Percentiles rank a stretch among this genome's conserved stretches.
These are phyloP conservation scores for Meteorus sp. DNA, from an alignment of 1,140 invertebrate genomes.

Conservation along the genomic window DNA sequence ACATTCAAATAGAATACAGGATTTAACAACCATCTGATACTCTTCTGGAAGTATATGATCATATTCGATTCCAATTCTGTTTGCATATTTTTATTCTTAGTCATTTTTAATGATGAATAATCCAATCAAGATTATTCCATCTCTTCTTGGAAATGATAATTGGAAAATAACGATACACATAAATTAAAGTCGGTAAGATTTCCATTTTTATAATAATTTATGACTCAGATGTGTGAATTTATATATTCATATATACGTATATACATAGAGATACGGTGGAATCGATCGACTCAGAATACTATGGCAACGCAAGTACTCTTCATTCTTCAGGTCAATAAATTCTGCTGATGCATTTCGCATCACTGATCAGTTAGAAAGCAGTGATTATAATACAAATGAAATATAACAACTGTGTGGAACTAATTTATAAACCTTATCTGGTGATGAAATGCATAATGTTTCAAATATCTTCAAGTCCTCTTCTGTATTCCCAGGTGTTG, in stretches of 20 bases:
- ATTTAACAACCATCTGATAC: neutral
- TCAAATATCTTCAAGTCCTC: slow-evolving; percentile 73
- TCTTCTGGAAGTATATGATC: neutral
- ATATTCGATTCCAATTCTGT: slow-evolving; percentile 6
- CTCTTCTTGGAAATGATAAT: too few relatives aligned
- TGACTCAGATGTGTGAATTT: neutral
- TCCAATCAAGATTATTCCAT: too few relatives aligned
- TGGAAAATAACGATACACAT: too few relatives aligned
- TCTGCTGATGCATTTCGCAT: neutral
- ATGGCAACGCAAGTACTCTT: slow-evolving; percentile 27
- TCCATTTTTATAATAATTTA: too few relatives aligned
- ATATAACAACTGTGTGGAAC: neutral
- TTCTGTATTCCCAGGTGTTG: slow-evolving; percentile 53
- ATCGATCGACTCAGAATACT: slow-evolving; percentile 25
- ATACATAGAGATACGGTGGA: too few relatives aligned
- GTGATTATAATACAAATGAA: neutral
- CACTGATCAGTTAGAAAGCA: neutral
- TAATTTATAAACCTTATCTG: slow-evolving; percentile 37
- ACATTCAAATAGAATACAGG: neutral
- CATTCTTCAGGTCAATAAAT: slow-evolving; percentile 25
- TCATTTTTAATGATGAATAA: too few relatives aligned
- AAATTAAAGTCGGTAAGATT: too few relatives aligned
- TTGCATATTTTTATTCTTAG: too few relatives aligned
- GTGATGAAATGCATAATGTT: slow-evolving; percentile 57
- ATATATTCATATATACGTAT: neutral